A percentile compares a stretch with the other conserved stretches of the same genome.
Conservation (phyloP, 2,113 vertebrate species). For the Rousettus leschenaultii region DNA sequence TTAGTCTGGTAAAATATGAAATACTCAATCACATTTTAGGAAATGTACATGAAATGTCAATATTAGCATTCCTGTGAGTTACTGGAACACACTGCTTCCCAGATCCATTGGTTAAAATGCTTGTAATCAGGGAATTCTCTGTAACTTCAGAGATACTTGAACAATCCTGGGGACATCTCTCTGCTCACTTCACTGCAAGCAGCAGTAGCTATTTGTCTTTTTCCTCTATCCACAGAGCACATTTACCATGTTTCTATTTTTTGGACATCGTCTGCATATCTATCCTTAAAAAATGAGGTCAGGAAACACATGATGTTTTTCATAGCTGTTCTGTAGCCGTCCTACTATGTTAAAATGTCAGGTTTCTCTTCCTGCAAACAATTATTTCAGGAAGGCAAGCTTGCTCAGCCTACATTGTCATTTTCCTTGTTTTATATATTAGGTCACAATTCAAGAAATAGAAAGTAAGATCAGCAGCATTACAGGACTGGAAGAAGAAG, state of each 20-base stretch:
- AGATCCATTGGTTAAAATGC: not conserved
- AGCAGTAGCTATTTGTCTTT: not conserved
- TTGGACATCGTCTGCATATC: not conserved
- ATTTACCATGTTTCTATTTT: not conserved
- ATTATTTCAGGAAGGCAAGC: not conserved
- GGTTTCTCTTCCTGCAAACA: not conserved
- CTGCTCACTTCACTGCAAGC: not conserved
- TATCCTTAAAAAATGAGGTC: not conserved
- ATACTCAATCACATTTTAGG: not conserved
- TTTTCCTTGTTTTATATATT: constrained; percentile 70
- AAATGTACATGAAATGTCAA: not conserved
- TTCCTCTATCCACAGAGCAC: fast-evolving
- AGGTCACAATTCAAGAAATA: constrained; percentile 86
- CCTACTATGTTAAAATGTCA: not conserved
- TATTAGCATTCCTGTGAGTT: not conserved
- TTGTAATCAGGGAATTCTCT: not conserved
- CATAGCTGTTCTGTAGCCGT: not conserved
- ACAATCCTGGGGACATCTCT: not conserved
- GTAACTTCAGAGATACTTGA: not conserved
- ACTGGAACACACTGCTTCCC: not conserved
- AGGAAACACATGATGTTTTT: not conserved
- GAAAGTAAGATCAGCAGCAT: constrained; percentile 81
- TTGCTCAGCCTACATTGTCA: not conserved
- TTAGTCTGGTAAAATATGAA: not conserved
- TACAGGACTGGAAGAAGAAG: constrained; percentile 86